Base-by-base conservation (phyloP, 1,140 invertebrate species). In the Trichonephila inaurata region DNA sequence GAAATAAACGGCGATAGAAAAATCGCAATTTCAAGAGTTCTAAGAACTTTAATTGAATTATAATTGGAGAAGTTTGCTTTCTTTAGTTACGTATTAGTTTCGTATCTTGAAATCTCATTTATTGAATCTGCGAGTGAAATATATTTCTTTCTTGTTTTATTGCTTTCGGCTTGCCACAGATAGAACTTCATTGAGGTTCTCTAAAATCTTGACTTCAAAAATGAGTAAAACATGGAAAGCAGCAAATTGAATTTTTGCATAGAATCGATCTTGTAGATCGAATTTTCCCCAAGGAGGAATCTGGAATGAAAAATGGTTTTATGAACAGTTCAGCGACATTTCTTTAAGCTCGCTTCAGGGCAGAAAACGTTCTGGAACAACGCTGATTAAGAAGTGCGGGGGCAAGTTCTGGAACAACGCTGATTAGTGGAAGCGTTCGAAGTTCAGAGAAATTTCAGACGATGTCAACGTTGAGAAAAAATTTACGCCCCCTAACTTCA, bases 211-310 rank as follows among this genome's bases (percentile, higher is more conserved):
- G 33, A 87, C 85, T 87, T 64, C 60, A 12, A 58, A 90, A 60
- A 77, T 72, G 44, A 28, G 44, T 72, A 40, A 72, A 82, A 77
- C 66, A 81, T 60, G 44, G 69, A 81, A 81, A 69, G 58, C n/a
- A 82, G 72, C 44, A 90, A 90, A 90, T 90, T 90, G 89, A 82
- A 90, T 90, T 90, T 90, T 90, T 77, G 89, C 72, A 90, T 90
- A 61, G 72, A 81, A 90, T 90, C 89, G 89, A 90, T 90, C 44
- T 66, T 60, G 58, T 51, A 81, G 51, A 60, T 90, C 51, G 69
- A 90, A 51, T 81, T 90, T 90, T 81, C 89, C 89, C 72, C 60
- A 60, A 90, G 89, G 89, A 81, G 33, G 33, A 90, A 77, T 90
- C 72, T 90, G 69, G 62, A 77, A 90, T 90, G 89, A 90, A 90